phyloP scores from a whole-genome alignment of 1,140 invertebrate genomes.

The Fopius arisanus region DNA sequence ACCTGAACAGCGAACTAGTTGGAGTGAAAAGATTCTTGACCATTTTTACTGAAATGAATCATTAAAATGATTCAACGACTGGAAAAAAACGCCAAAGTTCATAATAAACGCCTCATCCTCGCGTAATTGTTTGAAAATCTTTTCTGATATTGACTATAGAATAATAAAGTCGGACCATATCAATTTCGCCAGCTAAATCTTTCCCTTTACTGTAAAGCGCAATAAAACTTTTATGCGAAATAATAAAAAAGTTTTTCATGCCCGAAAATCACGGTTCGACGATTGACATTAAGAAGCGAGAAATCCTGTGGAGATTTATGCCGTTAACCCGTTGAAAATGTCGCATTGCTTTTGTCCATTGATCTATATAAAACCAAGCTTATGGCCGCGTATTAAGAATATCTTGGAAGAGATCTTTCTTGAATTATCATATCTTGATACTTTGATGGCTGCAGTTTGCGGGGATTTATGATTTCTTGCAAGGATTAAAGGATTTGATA shows the following conservation, averaged over 20 bases:
- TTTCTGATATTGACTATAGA: too few relatives aligned
- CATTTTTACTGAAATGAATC: too few relatives aligned
- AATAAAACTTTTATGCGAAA: neutral
- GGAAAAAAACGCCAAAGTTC: too few relatives aligned
- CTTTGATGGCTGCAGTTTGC: neutral
- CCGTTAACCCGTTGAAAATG: neutral
- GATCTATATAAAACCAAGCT: neutral
- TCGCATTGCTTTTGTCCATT: neutral
- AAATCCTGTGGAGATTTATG: neutral
- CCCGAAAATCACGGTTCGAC: neutral
- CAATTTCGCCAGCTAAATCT: neutral
- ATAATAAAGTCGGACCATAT: too few relatives aligned
- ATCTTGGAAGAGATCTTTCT: neutral
- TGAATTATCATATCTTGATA: too few relatives aligned
- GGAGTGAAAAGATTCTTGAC: too few relatives aligned
- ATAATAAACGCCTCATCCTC: too few relatives aligned
- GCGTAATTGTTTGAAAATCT: too few relatives aligned
- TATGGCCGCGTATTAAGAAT: neutral
- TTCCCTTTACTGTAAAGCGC: neutral
- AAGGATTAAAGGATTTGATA: neutral
- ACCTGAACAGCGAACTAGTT: too few relatives aligned
- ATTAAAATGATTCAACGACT: too few relatives aligned
- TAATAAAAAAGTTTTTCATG: neutral
- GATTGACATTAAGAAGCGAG: constrained; percentile 5
- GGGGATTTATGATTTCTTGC: neutral